A percentile compares a stretch with the other conserved stretches of the same genome.
Conservation (phyloP, 2,888 invertebrate genomes). For the Stomorhina lunata region DNA sequence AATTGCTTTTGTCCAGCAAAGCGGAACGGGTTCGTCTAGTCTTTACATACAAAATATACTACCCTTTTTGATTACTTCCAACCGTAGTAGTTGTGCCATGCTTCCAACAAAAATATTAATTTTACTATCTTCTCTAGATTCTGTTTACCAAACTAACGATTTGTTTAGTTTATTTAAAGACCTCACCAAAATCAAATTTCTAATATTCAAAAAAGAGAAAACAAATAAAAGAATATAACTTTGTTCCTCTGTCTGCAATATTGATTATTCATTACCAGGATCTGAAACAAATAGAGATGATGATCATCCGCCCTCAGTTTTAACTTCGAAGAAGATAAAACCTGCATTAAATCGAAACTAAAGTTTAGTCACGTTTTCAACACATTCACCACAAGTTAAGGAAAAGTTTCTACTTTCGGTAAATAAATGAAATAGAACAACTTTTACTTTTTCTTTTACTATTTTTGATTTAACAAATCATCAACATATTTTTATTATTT, state of each 20-base stretch:
- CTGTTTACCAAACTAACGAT: background rate
- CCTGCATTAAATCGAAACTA: too few relatives aligned
- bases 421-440: slow-evolving; percentile 13
- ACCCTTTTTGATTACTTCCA: too few relatives aligned
- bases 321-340: background rate
- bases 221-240: background rate
- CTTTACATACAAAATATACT: too few relatives aligned
- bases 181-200: slow-evolving; percentile 11
- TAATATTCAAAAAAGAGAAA: background rate
- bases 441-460: background rate
- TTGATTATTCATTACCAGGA: slow-evolving; percentile 49
- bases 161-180: background rate
- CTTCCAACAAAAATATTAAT: slow-evolving; percentile 37
- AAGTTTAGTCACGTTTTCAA: slow-evolving; percentile 56
- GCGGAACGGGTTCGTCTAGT: too few relatives aligned
- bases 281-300: background rate
- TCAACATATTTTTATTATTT: slow-evolving; percentile 24
- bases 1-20: too few relatives aligned
- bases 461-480: slow-evolving; percentile 27
- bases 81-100: too few relatives aligned
- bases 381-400: slow-evolving; percentile 30
- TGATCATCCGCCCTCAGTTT: background rate
- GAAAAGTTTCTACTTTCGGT: background rate
- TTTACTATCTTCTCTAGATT: background rate
- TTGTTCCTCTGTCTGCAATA: background rate